Evolutionary conservation across 2,113 vertebrate species (phyloP).

Genomic region (Bos indicus): DNA sequence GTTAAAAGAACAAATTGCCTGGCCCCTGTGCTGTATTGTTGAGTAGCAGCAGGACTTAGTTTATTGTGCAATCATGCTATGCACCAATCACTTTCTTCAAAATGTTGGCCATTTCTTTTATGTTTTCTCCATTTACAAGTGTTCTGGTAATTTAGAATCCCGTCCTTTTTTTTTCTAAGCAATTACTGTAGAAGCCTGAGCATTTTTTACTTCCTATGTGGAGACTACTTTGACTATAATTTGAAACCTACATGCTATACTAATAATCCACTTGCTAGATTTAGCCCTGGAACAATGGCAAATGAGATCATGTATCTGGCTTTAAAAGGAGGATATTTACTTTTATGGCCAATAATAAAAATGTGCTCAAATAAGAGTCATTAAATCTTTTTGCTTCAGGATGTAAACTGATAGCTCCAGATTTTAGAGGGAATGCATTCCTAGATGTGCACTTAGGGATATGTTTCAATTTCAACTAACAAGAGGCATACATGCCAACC

Average conservation of each 20-base stretch:
- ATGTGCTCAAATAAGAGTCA: constrained; percentile 67
- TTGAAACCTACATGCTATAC: constrained; percentile 61
- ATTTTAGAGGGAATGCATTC: constrained; percentile 43
- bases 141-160: constrained; percentile 59
- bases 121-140: constrained; percentile 66
- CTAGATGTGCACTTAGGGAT: constrained; percentile 42
- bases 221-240: constrained; percentile 56
- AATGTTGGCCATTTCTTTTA: constrained; percentile 65
- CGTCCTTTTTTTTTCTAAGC: constrained; percentile 55
- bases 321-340: constrained; percentile 68
- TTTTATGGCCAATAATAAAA: constrained; percentile 76
- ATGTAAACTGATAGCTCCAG: constrained; percentile 56
- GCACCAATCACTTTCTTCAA: constrained; percentile 48
- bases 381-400: constrained; percentile 71
- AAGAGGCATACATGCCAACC: background rate
- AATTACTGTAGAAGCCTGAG: constrained; percentile 63
- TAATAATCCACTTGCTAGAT: constrained; percentile 59
- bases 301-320: constrained; percentile 73
- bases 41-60: constrained; percentile 53
- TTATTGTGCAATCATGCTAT: constrained; percentile 44
- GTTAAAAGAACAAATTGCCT: constrained; percentile 46
- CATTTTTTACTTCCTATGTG: constrained; percentile 62
- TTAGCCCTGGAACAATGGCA: constrained; percentile 65
- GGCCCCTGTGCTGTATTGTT: constrained; percentile 25
- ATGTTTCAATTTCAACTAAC: constrained; percentile 16